phyloP scores from a whole-genome alignment of 1,140 invertebrate species.

The Thrips palmi region DNA sequence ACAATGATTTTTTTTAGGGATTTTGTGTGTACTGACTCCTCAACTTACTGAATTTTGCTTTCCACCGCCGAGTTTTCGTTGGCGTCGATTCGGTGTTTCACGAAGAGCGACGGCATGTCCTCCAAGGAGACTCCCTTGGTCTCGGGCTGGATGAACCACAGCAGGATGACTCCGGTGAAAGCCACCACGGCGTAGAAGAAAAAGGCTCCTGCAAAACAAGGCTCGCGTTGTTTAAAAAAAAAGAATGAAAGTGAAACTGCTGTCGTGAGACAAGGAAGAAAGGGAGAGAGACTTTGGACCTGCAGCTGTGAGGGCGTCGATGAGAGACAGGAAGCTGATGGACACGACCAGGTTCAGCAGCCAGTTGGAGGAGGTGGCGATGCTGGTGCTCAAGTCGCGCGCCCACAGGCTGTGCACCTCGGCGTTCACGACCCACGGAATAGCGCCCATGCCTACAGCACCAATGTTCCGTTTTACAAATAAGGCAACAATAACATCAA shows the following conservation, averaged over 20 bases:
- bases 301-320: constrained; percentile 17
- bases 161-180: constrained; percentile 26
- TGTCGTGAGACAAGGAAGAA: background rate
- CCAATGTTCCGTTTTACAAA: too few relatives aligned
- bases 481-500: too few relatives aligned
- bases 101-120: constrained; percentile 30
- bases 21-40: too few relatives aligned
- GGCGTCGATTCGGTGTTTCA: too few relatives aligned
- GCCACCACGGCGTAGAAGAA: constrained; percentile 32
- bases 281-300: constrained; percentile 15
- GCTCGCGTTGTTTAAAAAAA: background rate
- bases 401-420: constrained; percentile 46
- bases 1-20: too few relatives aligned
- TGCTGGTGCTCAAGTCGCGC: constrained; percentile 32
- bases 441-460: constrained; percentile 38
- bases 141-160: constrained; percentile 32
- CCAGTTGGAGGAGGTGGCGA: constrained; percentile 40
- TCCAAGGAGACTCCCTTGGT: constrained; percentile 33
- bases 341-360: constrained; percentile 36
- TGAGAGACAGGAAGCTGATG: constrained; percentile 33
- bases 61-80: too few relatives aligned
- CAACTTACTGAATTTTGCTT: too few relatives aligned
- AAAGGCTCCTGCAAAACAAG: constrained; percentile 29
- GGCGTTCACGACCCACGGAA: constrained; percentile 46
- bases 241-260: background rate